A percentile compares a stretch with the other conserved stretches of the same genome.
These are phyloP conservation scores for Scaptomyza caliginosa DNA, from an alignment of 2,888 invertebrate species.

Conservation along the genomic window DNA sequence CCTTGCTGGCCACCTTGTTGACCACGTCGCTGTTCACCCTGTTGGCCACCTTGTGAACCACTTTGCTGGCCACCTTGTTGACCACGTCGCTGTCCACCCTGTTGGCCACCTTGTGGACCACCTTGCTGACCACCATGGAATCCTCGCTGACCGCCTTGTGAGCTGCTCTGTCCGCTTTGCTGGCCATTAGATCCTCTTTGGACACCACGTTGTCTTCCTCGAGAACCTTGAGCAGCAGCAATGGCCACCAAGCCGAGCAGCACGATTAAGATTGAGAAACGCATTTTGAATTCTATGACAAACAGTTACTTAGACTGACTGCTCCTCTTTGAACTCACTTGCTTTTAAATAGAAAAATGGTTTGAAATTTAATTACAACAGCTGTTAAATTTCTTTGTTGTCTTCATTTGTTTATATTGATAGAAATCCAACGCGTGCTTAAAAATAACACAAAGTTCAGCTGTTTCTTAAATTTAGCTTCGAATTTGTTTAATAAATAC, in stretches of 20 bases:
- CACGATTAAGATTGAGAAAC: conserved; percentile 14
- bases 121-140: background rate
- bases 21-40: background rate
- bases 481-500: background rate
- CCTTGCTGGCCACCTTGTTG: background rate
- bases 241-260: conserved; percentile 10
- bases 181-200: background rate
- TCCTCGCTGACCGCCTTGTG: background rate
- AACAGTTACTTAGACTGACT: conserved; percentile 1
- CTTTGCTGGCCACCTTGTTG: too few relatives aligned
- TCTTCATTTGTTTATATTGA: background rate
- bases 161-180: background rate
- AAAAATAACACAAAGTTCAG: background rate
- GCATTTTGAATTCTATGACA: conserved; percentile 15
- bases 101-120: background rate
- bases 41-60: background rate
- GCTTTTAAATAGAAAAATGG: conserved; percentile 10
- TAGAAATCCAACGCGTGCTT: background rate
- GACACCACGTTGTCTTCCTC: background rate
- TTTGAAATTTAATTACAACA: conserved; percentile 2
- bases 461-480: background rate
- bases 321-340: background rate
- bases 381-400: conserved; percentile 16
- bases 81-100: background rate
- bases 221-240: conserved; percentile 7